phyloP scores from a whole-genome alignment of 2,797 vertebrate species.

The Gallinago stenura region DNA sequence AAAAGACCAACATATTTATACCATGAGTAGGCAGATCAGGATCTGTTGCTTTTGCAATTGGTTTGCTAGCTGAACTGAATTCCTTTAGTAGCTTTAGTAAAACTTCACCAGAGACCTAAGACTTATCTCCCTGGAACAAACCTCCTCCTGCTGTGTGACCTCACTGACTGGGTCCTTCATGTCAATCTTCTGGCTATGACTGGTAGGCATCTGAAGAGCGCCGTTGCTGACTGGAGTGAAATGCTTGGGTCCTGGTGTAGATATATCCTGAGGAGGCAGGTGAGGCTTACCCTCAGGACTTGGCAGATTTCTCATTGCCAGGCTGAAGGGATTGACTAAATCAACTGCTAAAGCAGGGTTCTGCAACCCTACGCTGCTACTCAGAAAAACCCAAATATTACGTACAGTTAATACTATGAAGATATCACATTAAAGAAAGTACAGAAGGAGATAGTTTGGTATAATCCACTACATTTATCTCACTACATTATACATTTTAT shows the following conservation, averaged over 20 bases:
- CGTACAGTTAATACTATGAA: background rate
- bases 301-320: conserved; percentile 44
- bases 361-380: conserved; percentile 40
- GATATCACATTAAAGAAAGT: background rate
- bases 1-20: background rate
- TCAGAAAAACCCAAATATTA: conserved; percentile 41
- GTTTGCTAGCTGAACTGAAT: conserved; percentile 4
- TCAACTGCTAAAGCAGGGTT: conserved; percentile 50
- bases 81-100: background rate
- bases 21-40: background rate
- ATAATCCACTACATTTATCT: background rate
- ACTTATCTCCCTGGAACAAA: conserved; percentile 72
- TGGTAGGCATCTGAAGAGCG: conserved; percentile 48
- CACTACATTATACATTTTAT: background rate
- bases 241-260: conserved; percentile 27
- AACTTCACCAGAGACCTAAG: background rate
- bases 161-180: conserved; percentile 68
- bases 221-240: conserved; percentile 38
- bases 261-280: conserved; percentile 44
- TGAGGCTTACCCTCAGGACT: conserved; percentile 67
- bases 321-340: conserved; percentile 54
- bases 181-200: conserved; percentile 60
- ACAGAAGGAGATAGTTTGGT: background rate
- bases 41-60: background rate
- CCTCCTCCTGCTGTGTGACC: conserved; percentile 69